Conservation (phyloP, 2,113 vertebrate genomes). For the Eulemur rufifrons region DNA sequence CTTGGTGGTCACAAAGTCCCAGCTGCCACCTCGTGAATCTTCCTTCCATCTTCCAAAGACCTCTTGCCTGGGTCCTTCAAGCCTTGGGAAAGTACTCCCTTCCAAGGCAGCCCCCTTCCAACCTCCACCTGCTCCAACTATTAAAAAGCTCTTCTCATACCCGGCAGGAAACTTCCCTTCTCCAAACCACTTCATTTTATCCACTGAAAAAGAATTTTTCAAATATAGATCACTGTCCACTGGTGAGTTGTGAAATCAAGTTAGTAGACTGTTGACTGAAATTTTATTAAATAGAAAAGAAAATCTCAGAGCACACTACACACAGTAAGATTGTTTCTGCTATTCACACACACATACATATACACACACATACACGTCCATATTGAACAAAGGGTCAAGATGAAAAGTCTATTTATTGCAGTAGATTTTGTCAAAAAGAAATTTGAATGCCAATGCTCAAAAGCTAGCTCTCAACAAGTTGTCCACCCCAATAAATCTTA, state of each 20-base stretch:
- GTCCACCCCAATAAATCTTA: neutral
- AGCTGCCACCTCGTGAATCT: neutral
- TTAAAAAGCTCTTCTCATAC: neutral
- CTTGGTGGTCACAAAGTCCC: neutral
- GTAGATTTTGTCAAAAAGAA: neutral
- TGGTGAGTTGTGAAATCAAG: neutral
- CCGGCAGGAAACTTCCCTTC: neutral
- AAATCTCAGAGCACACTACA: neutral
- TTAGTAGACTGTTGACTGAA: neutral
- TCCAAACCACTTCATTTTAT: neutral
- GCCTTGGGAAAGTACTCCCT: neutral
- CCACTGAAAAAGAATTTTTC: neutral
- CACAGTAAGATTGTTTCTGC: neutral
- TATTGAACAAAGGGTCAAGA: neutral
- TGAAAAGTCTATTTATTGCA: neutral
- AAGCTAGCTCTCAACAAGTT: neutral
- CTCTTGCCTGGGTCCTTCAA: neutral
- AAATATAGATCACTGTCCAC: conserved; percentile 7
- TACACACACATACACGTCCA: neutral
- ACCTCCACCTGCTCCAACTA: neutral
- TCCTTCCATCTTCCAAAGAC: neutral
- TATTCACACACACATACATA: neutral
- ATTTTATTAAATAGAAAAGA: conserved; percentile 33
- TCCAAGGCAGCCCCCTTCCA: neutral
- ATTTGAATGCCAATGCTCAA: neutral